Base-by-base conservation (phyloP, 2,888 invertebrate species). In the Drosophila nigritarsus region DNA sequence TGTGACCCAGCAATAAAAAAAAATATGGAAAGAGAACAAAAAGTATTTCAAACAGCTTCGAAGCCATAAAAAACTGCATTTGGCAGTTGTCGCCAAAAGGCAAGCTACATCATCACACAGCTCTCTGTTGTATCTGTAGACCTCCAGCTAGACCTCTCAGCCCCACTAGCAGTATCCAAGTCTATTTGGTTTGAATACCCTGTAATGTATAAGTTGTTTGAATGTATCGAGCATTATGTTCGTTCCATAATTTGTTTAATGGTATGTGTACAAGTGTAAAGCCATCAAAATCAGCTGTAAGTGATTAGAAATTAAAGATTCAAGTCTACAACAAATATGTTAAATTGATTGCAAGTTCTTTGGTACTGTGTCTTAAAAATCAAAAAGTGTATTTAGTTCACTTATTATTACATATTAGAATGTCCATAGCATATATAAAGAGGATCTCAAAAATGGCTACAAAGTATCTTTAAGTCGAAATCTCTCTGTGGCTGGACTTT, bases 1-100 rank as follows among this genome's bases (percentile, higher is more conserved):
- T 68, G 58, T 86, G 87, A 83, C 82, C 82, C 73, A 73, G 70
- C 75, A 66, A 59, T 65, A 75, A 75, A 80, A 83, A 76, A 40
- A 48, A 63, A 38, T 7, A 65, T 42, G 64, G 27, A 38, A 48
- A 56, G 61, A 64, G 71, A 53, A 70, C 61, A 85, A 87, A 88
- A 86, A 82, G 76, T 76, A 90, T 83, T 85, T 83, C 81, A 81
- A 78, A 80, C 86, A 85, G 88, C 73, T 85, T 87, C 90, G 86
- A 82, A 80, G 86, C 75, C 88, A 89, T 87, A 87, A 87, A 89
- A 87, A 87, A 88, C 90, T 87, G 87, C 90, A 81, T 87, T 87
- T 87, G 87, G 90, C 87, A 87, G 90, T 82, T 87, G 81, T 76
- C 78, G 82, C 80, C 77, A 69, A 83, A 88, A 89, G 68, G 82